Percentiles rank a stretch among this genome's conserved stretches.
Evolutionary conservation across 2,888 invertebrate genomes (phyloP).

Genomic region (Lithophane leautieri): DNA sequence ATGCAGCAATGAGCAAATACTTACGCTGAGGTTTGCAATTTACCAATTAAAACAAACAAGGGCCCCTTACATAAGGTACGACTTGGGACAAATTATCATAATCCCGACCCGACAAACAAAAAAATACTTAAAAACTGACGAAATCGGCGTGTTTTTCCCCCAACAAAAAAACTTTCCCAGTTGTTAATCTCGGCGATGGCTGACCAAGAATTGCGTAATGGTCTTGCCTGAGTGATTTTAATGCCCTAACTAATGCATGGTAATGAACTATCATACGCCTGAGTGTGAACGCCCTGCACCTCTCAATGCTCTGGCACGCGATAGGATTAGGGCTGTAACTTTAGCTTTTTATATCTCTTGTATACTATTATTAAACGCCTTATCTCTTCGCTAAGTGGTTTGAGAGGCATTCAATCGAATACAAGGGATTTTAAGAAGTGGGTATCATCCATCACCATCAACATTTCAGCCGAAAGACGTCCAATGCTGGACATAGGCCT

Average conservation of each 20-base stretch:
- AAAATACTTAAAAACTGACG: constrained; percentile 7
- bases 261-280: constrained; percentile 69
- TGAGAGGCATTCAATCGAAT: constrained; percentile 8
- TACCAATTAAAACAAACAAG: constrained; percentile 40
- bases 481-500: too few species aligned
- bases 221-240: constrained; percentile 67
- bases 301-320: constrained; percentile 63
- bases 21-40: constrained; percentile 23
- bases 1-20: constrained; percentile 23
- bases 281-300: constrained; percentile 70
- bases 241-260: constrained; percentile 67
- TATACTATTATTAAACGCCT: constrained; percentile 24
- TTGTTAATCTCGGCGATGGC: constrained; percentile 56
- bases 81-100: constrained; percentile 36
- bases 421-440: constrained; percentile 1
- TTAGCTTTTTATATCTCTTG: constrained; percentile 20
- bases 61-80: background rate
- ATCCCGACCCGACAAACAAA: constrained; percentile 15
- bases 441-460: background rate
- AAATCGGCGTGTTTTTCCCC: constrained; percentile 20
- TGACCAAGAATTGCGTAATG: constrained; percentile 69
- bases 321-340: constrained; percentile 59
- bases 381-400: constrained; percentile 37
- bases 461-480: too few species aligned
- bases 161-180: constrained; percentile 53